phyloP scores from a whole-genome alignment of 1,140 invertebrate genomes.

The Formica selysi region DNA sequence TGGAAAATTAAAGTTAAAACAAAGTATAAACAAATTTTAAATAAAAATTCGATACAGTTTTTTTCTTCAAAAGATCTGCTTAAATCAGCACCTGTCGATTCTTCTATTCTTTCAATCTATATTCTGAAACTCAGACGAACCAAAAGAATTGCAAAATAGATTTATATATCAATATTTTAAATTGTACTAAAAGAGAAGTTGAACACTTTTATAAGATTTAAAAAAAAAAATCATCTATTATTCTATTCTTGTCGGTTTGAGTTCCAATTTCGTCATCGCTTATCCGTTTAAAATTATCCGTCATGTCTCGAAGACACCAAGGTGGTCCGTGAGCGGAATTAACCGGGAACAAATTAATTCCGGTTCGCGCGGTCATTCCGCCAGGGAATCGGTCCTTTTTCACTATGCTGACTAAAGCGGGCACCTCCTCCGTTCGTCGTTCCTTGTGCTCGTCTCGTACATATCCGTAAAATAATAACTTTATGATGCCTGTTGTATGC shows the following conservation, averaged over 20 bases:
- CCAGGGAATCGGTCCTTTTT: constrained; percentile 33
- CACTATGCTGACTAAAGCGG: constrained; percentile 5
- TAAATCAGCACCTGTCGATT: background rate
- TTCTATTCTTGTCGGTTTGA: background rate
- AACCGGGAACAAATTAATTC: constrained; percentile 74
- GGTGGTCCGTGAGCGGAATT: constrained; percentile 69
- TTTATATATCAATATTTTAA: no score
- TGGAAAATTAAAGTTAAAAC: background rate
- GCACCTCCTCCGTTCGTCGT: background rate
- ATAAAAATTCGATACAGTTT: background rate
- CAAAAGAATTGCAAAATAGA: background rate
- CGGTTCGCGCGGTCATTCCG: constrained; percentile 38
- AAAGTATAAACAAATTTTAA: background rate
- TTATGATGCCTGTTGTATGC: constrained; percentile 64
- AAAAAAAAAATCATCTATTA: background rate
- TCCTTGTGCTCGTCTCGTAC: background rate
- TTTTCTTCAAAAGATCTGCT: background rate
- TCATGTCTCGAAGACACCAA: constrained; percentile 49
- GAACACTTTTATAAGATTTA: no score
- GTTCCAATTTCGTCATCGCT: constrained; percentile 24
- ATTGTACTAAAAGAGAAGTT: no score
- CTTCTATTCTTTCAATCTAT: background rate
- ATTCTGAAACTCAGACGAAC: background rate
- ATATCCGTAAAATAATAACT: constrained; percentile 78
- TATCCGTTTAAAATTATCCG: background rate